phyloP scores from a whole-genome alignment of 2,797 vertebrate genomes.

The Enteromius anoplus region DNA sequence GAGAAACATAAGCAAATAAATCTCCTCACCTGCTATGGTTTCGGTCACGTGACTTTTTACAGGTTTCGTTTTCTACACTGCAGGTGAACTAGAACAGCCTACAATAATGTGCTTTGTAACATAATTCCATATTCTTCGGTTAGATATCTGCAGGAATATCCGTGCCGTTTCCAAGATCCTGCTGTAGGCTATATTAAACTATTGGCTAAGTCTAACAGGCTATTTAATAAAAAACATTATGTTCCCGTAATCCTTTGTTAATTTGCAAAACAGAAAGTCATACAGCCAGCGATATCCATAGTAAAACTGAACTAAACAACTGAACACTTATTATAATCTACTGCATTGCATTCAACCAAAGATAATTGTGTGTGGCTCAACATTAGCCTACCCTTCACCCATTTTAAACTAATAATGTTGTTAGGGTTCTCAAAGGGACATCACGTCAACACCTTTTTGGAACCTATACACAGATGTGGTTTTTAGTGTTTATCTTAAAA shows the following conservation, averaged over 20 bases:
- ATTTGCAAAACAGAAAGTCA: neutral
- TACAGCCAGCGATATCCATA: neutral
- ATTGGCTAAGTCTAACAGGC: neutral
- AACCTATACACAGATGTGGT: neutral
- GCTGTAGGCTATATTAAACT: neutral
- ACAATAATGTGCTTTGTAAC: neutral
- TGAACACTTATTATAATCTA: neutral
- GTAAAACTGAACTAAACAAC: neutral
- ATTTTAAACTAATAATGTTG: neutral
- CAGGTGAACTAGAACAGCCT: neutral
- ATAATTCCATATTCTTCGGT: neutral
- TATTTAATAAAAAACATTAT: neutral
- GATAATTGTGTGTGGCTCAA: neutral
- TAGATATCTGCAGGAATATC: neutral
- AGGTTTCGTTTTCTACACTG: conserved; percentile 51
- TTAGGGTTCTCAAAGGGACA: neutral
- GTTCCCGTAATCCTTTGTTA: neutral
- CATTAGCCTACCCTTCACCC: too few species aligned
- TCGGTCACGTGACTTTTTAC: conserved; percentile 61
- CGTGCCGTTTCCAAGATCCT: neutral
- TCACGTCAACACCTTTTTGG: neutral
- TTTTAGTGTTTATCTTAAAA: neutral
- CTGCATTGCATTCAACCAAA: neutral
- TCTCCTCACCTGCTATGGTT: conserved; percentile 44
- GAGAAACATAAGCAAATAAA: conserved; percentile 51